Conservation (phyloP, 2,888 invertebrate species). For the Pseudeuparius sepicola region DNA sequence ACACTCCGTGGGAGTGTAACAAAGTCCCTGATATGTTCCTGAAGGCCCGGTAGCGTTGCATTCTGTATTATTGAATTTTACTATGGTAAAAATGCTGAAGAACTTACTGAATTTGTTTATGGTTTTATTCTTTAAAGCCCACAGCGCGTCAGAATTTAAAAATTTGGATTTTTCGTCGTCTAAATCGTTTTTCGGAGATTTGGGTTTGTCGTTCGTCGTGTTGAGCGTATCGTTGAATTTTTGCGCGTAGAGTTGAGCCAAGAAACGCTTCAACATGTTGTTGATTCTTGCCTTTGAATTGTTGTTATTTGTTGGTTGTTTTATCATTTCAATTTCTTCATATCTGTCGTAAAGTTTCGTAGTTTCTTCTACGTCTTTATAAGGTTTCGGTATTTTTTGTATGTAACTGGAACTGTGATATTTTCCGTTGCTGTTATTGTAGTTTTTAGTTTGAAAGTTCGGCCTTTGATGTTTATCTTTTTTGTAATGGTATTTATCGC, state of each 20-base stretch:
- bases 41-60: constrained; percentile 46
- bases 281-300: constrained; percentile 21
- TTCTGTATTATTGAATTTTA: constrained; percentile 56
- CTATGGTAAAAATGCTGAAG: constrained; percentile 59
- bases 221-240: constrained; percentile 19
- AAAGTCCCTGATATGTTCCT: constrained; percentile 57
- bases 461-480: no score
- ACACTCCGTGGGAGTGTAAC: constrained; percentile 60
- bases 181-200: constrained; percentile 11
- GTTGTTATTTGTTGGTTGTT: constrained; percentile 6
- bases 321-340: constrained; percentile 17
- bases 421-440: no score
- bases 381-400: constrained; percentile 20
- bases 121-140: constrained; percentile 32
- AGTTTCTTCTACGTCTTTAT: not conserved
- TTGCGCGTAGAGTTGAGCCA: constrained; percentile 26
- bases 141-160: constrained; percentile 20
- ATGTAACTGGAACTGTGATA: no score
- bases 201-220: constrained; percentile 9
- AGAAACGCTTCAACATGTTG: constrained; percentile 25
- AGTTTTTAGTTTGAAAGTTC: no score
- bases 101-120: constrained; percentile 39
- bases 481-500: no score
- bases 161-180: constrained; percentile 23
- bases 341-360: constrained; percentile 16